Evolutionary conservation across 2,113 vertebrate species (phyloP).

Genomic region (Urocitellus parryii): DNA sequence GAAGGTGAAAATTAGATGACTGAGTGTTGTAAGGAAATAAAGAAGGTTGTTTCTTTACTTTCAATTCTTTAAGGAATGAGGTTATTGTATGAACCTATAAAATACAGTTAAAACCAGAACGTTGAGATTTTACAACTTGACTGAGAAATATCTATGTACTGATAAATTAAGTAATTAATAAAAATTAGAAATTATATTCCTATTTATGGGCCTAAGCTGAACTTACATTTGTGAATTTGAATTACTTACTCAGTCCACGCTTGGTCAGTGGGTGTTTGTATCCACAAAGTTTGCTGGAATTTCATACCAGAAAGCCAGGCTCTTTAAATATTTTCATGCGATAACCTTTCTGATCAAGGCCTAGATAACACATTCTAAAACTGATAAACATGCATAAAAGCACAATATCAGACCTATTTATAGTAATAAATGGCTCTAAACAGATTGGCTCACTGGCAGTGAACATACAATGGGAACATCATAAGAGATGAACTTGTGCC

Average conservation of each 20-base stretch:
- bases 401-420: constrained; percentile 30
- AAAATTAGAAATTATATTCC: constrained; percentile 35
- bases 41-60: background rate
- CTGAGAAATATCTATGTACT: background rate
- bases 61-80: background rate
- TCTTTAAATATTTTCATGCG: constrained; percentile 40
- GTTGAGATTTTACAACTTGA: constrained; percentile 25
- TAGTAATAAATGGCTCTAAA: background rate
- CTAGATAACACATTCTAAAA: constrained; percentile 46
- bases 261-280: background rate
- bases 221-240: constrained; percentile 46
- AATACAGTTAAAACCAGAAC: background rate
- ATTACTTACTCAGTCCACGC: background rate
- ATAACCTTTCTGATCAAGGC: constrained; percentile 50
- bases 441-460: constrained; percentile 41
- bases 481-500: constrained; percentile 3
- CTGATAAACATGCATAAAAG: constrained; percentile 5
- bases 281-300: constrained; percentile 47
- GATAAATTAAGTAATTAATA: constrained; percentile 29
- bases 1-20: constrained; percentile 27
- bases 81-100: background rate
- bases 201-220: constrained; percentile 20
- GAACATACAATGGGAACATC: constrained; percentile 37
- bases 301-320: constrained; percentile 24
- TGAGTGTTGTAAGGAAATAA: background rate